A percentile compares a stretch with the other conserved stretches of the same genome.
phyloP scores from a whole-genome alignment of 92 coral and sea anemone species.

The Phenganax stokvisi region DNA sequence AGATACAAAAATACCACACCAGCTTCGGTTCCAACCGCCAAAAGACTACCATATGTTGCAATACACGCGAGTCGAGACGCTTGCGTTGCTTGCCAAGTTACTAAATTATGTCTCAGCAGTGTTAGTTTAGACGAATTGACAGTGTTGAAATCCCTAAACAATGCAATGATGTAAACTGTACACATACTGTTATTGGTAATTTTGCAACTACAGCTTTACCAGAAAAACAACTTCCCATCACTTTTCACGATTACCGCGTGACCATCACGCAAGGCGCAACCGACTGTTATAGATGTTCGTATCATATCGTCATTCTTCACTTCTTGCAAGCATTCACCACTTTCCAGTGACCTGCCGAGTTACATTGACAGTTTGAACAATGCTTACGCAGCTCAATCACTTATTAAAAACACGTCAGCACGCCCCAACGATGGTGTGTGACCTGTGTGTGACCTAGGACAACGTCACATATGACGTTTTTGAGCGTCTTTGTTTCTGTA shows the following conservation, averaged over 20 bases:
- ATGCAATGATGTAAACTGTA: background rate
- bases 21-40: slow-evolving; percentile 72
- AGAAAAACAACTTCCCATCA: slow-evolving; percentile 19
- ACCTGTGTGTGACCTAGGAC: background rate
- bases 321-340: slow-evolving; percentile 33
- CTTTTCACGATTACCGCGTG: slow-evolving; percentile 13
- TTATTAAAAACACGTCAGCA: background rate
- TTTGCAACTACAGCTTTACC: background rate
- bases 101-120: background rate
- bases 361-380: background rate
- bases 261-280: slow-evolving; percentile 13
- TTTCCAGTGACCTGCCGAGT: slow-evolving; percentile 41
- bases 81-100: slow-evolving; percentile 11
- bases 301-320: slow-evolving; percentile 22
- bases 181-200: background rate
- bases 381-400: background rate
- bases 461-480: background rate
- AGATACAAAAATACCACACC: slow-evolving; percentile 72
- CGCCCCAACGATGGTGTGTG: background rate
- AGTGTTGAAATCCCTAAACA: slow-evolving; percentile 9
- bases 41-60: slow-evolving; percentile 62
- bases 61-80: slow-evolving; percentile 45
- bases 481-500: background rate
- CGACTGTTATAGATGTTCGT: slow-evolving; percentile 5
- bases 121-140: background rate